phyloP scores from a whole-genome alignment of 1,140 invertebrate genomes.

The Saxidomus purpurata region DNA sequence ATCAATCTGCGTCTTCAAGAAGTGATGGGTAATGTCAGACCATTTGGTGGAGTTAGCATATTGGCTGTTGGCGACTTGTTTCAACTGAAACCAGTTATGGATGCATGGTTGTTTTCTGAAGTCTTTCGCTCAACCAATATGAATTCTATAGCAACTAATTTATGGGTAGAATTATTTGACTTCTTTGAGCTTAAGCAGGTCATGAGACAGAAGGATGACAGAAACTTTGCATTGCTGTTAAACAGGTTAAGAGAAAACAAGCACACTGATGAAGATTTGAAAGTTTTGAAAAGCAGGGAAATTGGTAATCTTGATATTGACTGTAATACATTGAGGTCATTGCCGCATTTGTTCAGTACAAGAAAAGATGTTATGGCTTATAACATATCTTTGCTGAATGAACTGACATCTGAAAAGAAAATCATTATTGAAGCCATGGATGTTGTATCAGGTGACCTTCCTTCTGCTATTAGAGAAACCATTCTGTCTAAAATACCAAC shows the following conservation, averaged over 20 bases:
- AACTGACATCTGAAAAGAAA: too few relatives aligned
- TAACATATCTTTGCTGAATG: too few relatives aligned
- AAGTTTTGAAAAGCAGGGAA: slow-evolving; percentile 11
- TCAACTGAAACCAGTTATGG: slow-evolving; percentile 41
- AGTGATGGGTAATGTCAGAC: slow-evolving; percentile 54
- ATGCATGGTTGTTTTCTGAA: background rate
- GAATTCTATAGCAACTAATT: slow-evolving; percentile 64
- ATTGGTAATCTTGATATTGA: background rate
- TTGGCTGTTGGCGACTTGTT: slow-evolving; percentile 48
- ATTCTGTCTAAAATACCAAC: too few relatives aligned
- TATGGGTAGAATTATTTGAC: slow-evolving; percentile 69
- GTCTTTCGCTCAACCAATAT: background rate
- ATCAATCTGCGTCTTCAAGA: slow-evolving; percentile 72
- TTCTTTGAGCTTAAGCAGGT: slow-evolving; percentile 72
- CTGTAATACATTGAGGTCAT: too few relatives aligned
- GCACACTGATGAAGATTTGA: slow-evolving; percentile 66
- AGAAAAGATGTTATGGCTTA: too few relatives aligned
- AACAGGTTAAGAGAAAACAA: slow-evolving; percentile 71
- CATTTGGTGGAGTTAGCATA: slow-evolving; percentile 68
- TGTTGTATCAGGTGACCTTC: too few relatives aligned
- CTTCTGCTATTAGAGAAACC: too few relatives aligned
- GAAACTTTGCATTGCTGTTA: slow-evolving; percentile 68
- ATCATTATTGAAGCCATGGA: too few relatives aligned
- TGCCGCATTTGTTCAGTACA: too few relatives aligned
- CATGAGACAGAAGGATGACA: slow-evolving; percentile 70